Conservation (phyloP, 2,113 vertebrate species). For the Tricholaema leucomelas region DNA sequence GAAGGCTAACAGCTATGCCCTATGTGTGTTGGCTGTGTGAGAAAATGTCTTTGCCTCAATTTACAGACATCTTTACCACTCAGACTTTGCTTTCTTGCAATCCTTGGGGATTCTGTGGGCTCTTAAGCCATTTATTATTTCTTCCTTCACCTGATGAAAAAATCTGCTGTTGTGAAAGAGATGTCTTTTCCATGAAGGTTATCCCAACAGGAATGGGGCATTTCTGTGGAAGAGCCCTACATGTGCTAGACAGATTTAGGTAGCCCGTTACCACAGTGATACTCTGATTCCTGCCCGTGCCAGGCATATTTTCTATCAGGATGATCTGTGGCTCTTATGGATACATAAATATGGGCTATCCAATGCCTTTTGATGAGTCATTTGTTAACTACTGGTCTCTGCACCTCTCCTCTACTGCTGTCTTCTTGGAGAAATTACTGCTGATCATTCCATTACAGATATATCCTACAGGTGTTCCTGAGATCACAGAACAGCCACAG, state of each 20-base stretch:
- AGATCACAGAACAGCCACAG: not conserved
- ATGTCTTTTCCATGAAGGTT: not conserved
- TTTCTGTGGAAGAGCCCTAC: not conserved
- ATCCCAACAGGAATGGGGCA: not conserved
- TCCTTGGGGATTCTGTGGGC: not conserved
- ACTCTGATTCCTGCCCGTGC: not conserved
- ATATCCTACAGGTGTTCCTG: not conserved
- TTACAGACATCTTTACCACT: not conserved
- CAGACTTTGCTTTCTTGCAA: not conserved
- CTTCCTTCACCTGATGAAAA: not conserved
- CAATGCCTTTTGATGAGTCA: not conserved
- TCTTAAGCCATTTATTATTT: not conserved
- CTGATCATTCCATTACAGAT: not conserved
- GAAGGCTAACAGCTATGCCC: not conserved
- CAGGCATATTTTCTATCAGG: not conserved
- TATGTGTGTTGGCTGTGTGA: not conserved
- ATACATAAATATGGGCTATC: not conserved
- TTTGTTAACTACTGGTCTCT: not conserved
- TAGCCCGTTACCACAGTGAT: not conserved
- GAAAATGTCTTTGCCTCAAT: not conserved
- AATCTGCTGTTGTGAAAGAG: not conserved
- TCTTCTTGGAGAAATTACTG: not conserved
- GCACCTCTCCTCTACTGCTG: not conserved
- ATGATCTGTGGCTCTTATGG: not conserved
- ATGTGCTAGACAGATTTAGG: not conserved